phyloP scores from a whole-genome alignment of 2,888 invertebrate genomes.

The Pomacea canaliculata region DNA sequence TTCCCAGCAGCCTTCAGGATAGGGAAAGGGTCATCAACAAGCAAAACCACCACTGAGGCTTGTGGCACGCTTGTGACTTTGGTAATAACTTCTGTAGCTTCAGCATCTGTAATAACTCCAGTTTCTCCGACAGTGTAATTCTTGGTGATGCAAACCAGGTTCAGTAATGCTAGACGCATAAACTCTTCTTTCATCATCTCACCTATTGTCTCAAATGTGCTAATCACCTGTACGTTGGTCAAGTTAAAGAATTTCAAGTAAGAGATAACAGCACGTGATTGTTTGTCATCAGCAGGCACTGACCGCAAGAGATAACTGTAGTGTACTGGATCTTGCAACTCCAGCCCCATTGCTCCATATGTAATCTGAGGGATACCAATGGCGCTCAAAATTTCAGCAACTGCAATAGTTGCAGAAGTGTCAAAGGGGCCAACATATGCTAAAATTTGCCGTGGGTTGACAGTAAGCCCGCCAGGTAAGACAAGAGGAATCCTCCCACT shows the following conservation, averaged over 20 bases:
- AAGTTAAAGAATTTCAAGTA: conserved; percentile 68
- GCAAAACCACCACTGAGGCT: conserved; percentile 49
- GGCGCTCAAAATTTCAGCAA: conserved; percentile 58
- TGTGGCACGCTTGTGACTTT: conserved; percentile 36
- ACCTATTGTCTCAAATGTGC: conserved; percentile 57
- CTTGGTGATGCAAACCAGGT: conserved; percentile 59
- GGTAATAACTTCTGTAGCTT: conserved; percentile 40
- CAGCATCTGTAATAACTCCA: conserved; percentile 38
- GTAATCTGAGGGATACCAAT: conserved; percentile 63
- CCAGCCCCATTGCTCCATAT: conserved; percentile 59
- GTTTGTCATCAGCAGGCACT: conserved; percentile 65
- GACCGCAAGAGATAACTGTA: conserved; percentile 61
- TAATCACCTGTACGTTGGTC: conserved; percentile 68
- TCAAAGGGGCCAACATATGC: conserved; percentile 55
- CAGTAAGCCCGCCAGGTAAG: conserved; percentile 32
- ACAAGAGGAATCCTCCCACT: conserved; percentile 49
- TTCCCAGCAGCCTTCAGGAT: conserved; percentile 45
- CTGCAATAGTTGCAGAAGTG: conserved; percentile 54
- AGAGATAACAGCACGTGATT: conserved; percentile 66
- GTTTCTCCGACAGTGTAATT: conserved; percentile 49
- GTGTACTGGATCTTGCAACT: conserved; percentile 46
- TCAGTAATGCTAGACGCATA: conserved; percentile 53
- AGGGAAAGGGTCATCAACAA: conserved; percentile 53
- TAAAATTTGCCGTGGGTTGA: conserved; percentile 24
- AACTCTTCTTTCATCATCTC: conserved; percentile 56